phyloP scores from a whole-genome alignment of 2,888 invertebrate genomes.

The Brachynemurus nebulosus region DNA sequence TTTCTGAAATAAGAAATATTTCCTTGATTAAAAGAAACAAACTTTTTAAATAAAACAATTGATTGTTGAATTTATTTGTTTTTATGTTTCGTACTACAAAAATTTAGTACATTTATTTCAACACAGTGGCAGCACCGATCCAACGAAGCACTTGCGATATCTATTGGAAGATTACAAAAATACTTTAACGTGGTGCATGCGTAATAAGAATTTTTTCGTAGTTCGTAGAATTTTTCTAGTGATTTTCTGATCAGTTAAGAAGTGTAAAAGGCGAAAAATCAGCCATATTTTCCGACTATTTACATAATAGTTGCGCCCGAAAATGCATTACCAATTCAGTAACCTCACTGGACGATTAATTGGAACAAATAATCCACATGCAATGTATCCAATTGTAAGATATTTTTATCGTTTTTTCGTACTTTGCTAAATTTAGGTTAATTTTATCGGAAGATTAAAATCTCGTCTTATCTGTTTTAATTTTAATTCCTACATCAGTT shows the following conservation, averaged over 20 bases:
- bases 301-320: neutral
- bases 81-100: too few species aligned
- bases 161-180: too few species aligned
- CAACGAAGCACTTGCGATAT: too few species aligned
- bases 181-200: too few species aligned
- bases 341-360: slow-evolving; percentile 3
- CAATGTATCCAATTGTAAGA: slow-evolving; percentile 7
- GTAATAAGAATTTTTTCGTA: too few species aligned
- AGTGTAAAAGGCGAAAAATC: neutral
- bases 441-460: neutral
- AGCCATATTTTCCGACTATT: neutral
- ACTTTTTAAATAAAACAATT: too few species aligned
- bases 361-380: neutral
- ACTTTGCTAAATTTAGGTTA: neutral
- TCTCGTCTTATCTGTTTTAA: neutral
- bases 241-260: neutral
- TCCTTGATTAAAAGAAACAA: too few species aligned
- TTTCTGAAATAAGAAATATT: too few species aligned
- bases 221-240: too few species aligned
- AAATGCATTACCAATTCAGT: slow-evolving; percentile 6
- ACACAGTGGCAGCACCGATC: too few species aligned
- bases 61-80: too few species aligned
- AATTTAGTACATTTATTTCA: too few species aligned
- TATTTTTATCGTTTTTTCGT: neutral
- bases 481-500: neutral